These are phyloP conservation scores for Phocoena phocoena DNA, from an alignment of 2,113 vertebrate genomes.

Conservation along the genomic window DNA sequence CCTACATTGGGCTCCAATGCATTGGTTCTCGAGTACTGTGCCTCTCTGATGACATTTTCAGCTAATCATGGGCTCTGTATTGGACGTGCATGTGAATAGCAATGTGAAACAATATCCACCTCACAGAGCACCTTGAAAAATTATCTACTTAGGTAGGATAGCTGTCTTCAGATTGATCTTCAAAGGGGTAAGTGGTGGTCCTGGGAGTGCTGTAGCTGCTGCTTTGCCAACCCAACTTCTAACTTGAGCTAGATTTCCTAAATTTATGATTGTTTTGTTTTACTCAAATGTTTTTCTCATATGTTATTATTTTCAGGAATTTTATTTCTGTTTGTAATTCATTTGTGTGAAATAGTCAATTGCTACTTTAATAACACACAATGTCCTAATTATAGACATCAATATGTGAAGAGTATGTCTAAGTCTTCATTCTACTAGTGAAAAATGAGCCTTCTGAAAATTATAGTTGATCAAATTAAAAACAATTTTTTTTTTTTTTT, in stretches of 20 bases:
- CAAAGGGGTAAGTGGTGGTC: not conserved
- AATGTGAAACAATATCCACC: not conserved
- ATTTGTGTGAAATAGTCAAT: not conserved
- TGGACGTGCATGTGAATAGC: not conserved
- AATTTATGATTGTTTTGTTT: not conserved
- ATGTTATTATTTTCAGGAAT: not conserved
- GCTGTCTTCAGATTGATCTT: not conserved
- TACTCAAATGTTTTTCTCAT: not conserved
- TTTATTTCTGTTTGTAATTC: constrained; percentile 32
- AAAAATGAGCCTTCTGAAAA: constrained; percentile 42
- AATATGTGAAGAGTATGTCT: not conserved
- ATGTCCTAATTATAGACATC: not conserved
- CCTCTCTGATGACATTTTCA: not conserved
- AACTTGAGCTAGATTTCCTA: not conserved
- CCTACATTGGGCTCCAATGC: not conserved
- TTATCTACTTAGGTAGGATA: not conserved
- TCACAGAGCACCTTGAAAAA: not conserved
- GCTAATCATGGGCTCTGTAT: not conserved
- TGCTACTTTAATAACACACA: not conserved
- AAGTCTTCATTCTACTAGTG: not conserved
- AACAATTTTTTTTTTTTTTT: not conserved
- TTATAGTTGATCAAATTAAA: constrained; percentile 34
- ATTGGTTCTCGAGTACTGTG: not conserved
- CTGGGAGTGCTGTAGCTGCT: not conserved
- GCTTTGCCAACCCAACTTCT: not conserved